A percentile compares a stretch with the other conserved stretches of the same genome.
Evolutionary conservation across 2,113 vertebrate species (phyloP).

Genomic region (Kryptolebias marmoratus): DNA sequence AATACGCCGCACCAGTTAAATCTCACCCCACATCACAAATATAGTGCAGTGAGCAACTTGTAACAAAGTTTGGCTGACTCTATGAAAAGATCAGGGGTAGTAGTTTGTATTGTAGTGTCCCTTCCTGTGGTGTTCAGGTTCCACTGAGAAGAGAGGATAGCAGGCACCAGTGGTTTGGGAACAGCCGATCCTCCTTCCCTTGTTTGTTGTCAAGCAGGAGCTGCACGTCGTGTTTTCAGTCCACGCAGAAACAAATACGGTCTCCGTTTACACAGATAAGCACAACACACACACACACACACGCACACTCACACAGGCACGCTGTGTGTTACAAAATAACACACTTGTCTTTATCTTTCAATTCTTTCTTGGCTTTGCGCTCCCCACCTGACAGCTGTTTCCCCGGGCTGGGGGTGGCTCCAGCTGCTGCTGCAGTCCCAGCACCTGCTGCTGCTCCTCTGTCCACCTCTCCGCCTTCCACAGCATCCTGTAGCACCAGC

Average conservation of each 20-base stretch:
- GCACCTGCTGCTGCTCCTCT: constrained; percentile 55
- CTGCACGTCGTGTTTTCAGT: constrained; percentile 68
- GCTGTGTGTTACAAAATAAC: constrained; percentile 89
- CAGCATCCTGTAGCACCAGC: constrained; percentile 50
- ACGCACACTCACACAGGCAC: constrained; percentile 45
- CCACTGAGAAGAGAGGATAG: constrained; percentile 80
- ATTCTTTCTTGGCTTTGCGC: constrained; percentile 93
- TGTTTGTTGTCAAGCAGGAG: constrained; percentile 65
- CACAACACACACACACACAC: constrained; percentile 59
- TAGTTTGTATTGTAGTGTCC: constrained; percentile 66
- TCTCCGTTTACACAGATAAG: constrained; percentile 61
- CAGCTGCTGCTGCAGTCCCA: constrained; percentile 71
- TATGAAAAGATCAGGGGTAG: constrained; percentile 80
- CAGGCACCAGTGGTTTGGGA: constrained; percentile 96
- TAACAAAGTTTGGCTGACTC: constrained; percentile 85
- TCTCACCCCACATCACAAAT: constrained; percentile 81
- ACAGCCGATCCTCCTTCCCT: constrained; percentile 80
- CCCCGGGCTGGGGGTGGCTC: constrained; percentile 84
- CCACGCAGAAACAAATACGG: constrained; percentile 55
- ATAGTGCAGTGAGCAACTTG: constrained; percentile 82
- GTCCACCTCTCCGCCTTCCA: constrained; percentile 56
- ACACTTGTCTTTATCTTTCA: constrained; percentile 92
- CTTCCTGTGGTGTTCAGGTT: constrained; percentile 75
- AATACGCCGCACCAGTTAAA: constrained; percentile 80
- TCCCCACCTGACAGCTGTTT: constrained; percentile 86